These are phyloP conservation scores for Acleris laterana DNA, from an alignment of 2,888 invertebrate species.

Conservation along the genomic window DNA sequence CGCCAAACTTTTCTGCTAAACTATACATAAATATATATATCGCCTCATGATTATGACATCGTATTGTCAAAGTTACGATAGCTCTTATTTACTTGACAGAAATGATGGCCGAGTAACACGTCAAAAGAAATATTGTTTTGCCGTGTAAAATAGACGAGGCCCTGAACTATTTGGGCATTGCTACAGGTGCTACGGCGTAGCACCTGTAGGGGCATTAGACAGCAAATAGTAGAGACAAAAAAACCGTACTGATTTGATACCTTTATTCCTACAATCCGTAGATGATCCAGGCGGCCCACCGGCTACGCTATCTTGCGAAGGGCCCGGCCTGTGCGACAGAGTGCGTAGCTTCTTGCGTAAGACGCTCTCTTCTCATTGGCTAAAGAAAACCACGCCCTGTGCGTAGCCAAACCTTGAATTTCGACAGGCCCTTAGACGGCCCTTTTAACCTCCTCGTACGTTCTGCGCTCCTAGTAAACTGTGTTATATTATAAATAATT, in stretches of 20 bases:
- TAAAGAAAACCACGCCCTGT: constrained; percentile 74
- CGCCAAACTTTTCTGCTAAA: too few relatives aligned
- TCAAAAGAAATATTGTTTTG: too few relatives aligned
- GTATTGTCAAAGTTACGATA: too few relatives aligned
- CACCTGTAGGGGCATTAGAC: background rate
- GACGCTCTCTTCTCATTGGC: constrained; percentile 66
- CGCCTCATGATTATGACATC: too few relatives aligned
- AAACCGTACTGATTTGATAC: too few relatives aligned
- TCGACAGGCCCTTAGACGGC: constrained; percentile 73
- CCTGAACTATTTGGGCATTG: background rate
- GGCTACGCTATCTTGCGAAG: constrained; percentile 41
- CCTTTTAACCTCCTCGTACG: constrained; percentile 70
- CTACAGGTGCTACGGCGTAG: constrained; percentile 21
- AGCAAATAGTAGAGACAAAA: too few relatives aligned
- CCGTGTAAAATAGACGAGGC: too few relatives aligned
- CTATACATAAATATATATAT: too few relatives aligned
- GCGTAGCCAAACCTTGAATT: constrained; percentile 78
- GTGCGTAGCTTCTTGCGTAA: constrained; percentile 77
- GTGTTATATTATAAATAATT: constrained; percentile 86
- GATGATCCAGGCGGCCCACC: constrained; percentile 41
- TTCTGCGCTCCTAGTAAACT: constrained; percentile 75
- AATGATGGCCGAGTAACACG: too few relatives aligned
- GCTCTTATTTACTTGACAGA: too few relatives aligned
- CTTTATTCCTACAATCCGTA: too few relatives aligned
- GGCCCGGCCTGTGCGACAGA: constrained; percentile 47